These are phyloP conservation scores for Drosophila fuyamai DNA, from an alignment of 1,140 invertebrate genomes.

Conservation along the genomic window DNA sequence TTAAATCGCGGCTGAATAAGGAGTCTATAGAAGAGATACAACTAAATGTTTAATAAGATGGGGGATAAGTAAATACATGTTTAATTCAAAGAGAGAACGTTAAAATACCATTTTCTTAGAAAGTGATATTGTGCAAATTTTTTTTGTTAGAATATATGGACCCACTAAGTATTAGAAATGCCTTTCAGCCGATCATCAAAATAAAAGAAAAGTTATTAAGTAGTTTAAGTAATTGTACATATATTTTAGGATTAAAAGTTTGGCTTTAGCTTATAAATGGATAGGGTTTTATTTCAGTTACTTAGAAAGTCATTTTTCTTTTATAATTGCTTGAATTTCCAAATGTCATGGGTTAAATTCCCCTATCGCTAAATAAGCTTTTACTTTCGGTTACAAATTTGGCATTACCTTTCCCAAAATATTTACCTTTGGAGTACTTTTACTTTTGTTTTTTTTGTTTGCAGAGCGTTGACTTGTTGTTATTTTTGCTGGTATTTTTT, in stretches of 20 bases:
- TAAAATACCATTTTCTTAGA: no score
- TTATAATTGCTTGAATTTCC: not conserved
- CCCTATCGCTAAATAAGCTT: not conserved
- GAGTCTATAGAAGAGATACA: no score
- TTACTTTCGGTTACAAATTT: slow-evolving; percentile 3
- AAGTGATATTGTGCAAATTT: no score
- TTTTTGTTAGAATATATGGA: no score
- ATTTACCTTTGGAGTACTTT: slow-evolving; percentile 26
- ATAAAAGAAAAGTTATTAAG: not conserved
- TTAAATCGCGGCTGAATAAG: no score
- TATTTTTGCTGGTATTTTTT: slow-evolving; percentile 24
- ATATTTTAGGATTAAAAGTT: not conserved
- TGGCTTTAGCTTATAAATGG: not conserved
- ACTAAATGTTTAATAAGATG: no score
- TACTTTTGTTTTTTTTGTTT: slow-evolving; percentile 5
- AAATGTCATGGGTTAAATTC: not conserved
- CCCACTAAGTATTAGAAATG: no score
- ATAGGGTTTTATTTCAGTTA: not conserved
- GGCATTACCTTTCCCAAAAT: not conserved
- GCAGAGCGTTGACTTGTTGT: slow-evolving; percentile 12
- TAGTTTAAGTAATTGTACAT: not conserved
- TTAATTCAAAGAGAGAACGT: no score
- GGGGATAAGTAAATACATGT: no score
- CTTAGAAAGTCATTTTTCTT: no score
- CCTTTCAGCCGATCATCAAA: no score